These are phyloP conservation scores for Bombus consobrinus DNA, from an alignment of 1,140 invertebrate genomes.

Conservation along the genomic window DNA sequence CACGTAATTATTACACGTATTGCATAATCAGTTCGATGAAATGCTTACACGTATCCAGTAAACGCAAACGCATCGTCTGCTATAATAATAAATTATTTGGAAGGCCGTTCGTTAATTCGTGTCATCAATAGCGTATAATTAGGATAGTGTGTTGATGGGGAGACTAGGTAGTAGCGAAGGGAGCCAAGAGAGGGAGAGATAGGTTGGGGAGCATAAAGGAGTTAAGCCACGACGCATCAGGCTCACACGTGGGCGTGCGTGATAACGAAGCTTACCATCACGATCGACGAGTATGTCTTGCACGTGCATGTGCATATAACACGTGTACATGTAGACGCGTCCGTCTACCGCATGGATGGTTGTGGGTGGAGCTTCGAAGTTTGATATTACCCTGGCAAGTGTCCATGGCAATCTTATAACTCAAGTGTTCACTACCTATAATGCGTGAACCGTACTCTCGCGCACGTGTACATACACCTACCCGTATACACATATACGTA, in stretches of 20 bases:
- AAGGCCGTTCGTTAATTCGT: conserved; percentile 63
- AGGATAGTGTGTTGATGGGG: conserved; percentile 54
- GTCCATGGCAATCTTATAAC: conserved; percentile 77
- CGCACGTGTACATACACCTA: conserved; percentile 22
- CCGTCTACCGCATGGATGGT: conserved; percentile 21
- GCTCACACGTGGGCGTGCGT: conserved; percentile 68
- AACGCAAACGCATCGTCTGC: background rate
- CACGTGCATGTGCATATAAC: conserved; percentile 58
- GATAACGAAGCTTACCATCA: conserved; percentile 73
- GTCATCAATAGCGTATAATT: conserved; percentile 61
- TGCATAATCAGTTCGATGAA: background rate
- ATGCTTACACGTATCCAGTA: background rate
- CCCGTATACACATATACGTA: background rate
- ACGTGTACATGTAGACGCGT: conserved; percentile 28
- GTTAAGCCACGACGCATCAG: conserved; percentile 60
- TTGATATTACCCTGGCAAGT: conserved; percentile 78
- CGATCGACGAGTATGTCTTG: conserved; percentile 45
- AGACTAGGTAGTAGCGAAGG: background rate
- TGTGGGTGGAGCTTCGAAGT: conserved; percentile 69
- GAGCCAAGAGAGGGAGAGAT: conserved; percentile 23
- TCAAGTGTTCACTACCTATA: conserved; percentile 68
- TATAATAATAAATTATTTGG: background rate
- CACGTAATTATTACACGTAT: background rate
- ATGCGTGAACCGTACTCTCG: conserved; percentile 53
- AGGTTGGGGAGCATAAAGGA: conserved; percentile 56